Evolutionary conservation across 2,113 vertebrate genomes (phyloP).

Genomic region (Atherinomorus stipes): DNA sequence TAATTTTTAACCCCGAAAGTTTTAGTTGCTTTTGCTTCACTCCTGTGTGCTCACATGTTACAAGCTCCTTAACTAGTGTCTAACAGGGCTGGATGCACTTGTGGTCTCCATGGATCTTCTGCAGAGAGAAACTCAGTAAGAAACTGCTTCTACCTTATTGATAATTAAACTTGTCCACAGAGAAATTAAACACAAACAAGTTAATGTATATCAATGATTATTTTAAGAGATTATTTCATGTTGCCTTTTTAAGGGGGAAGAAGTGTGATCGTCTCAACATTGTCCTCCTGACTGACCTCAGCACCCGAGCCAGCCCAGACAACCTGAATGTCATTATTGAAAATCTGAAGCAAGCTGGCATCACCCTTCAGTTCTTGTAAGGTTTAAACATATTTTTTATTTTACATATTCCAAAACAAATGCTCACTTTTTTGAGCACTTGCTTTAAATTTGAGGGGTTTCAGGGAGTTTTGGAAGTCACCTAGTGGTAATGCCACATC

Average conservation of each 20-base stretch:
- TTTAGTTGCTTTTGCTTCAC: too few relatives aligned
- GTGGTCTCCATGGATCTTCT: constrained; percentile 97
- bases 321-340: constrained; percentile 89
- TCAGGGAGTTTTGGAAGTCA: too few relatives aligned
- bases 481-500: too few relatives aligned
- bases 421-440: not conserved
- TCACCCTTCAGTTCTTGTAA: constrained; percentile 96
- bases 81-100: constrained; percentile 92
- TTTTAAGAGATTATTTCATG: not conserved
- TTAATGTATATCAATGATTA: not conserved
- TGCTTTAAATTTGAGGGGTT: not conserved
- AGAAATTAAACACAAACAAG: not conserved
- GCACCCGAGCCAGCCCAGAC: constrained; percentile 86
- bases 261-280: constrained; percentile 89
- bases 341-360: constrained; percentile 87
- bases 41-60: not conserved
- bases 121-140: constrained; percentile 82
- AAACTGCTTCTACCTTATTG: not conserved
- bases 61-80: constrained; percentile 64
- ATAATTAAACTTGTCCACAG: not conserved
- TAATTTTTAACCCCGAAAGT: too few relatives aligned
- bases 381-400: constrained; percentile 42
- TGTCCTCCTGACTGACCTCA: constrained; percentile 91
- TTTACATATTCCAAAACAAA: too few relatives aligned
- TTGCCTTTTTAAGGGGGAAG: constrained; percentile 84